Evolutionary conservation across 2,888 invertebrate genomes (phyloP).

Genomic region (Pandemis cinnamomeana): DNA sequence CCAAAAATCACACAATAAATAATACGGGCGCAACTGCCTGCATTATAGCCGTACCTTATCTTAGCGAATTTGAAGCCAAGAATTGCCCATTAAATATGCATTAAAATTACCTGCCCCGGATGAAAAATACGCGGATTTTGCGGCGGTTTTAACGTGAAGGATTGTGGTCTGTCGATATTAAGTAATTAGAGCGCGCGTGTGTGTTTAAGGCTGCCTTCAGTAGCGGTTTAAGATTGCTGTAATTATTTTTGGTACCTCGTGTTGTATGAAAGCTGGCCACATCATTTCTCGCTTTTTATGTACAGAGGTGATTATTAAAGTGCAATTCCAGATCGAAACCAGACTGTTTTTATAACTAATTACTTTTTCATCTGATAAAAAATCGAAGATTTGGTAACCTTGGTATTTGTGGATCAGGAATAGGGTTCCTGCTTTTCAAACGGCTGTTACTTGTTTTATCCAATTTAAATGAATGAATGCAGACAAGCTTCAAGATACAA

Average conservation of each 20-base stretch:
- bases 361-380: no score
- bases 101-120: slow-evolving; percentile 83
- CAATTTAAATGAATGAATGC: neutral
- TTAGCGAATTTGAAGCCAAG: slow-evolving; percentile 84
- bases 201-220: slow-evolving; percentile 22
- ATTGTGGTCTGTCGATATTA: slow-evolving; percentile 53
- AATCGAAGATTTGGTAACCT: no score
- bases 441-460: neutral
- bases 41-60: slow-evolving; percentile 83
- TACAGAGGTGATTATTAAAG: slow-evolving; percentile 15
- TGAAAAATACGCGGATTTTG: slow-evolving; percentile 70
- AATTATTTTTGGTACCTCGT: slow-evolving; percentile 24
- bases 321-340: neutral
- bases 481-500: neutral
- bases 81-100: slow-evolving; percentile 84
- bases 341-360: neutral
- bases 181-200: slow-evolving; percentile 49
- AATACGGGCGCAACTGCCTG: slow-evolving; percentile 81
- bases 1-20: slow-evolving; percentile 85
- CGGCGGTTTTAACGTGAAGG: slow-evolving; percentile 53
- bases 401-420: no score
- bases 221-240: slow-evolving; percentile 27
- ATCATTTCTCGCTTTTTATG: slow-evolving; percentile 18
- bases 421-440: no score
- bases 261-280: slow-evolving; percentile 24